Evolutionary conservation across 1,140 invertebrate genomes (phyloP).

Genomic region (Pinna nobilis): DNA sequence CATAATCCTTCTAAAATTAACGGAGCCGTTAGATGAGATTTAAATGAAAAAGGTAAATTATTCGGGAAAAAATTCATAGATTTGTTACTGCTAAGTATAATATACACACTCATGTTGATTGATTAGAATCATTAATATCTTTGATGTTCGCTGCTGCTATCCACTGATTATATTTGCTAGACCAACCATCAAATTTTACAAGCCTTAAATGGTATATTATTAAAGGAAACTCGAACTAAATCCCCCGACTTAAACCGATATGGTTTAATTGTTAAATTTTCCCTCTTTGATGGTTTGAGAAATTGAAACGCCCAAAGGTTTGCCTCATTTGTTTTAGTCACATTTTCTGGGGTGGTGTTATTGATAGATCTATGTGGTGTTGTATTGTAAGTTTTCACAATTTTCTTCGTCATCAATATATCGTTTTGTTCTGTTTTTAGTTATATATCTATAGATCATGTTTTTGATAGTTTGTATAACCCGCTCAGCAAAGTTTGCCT

Average conservation of each 20-base stretch:
- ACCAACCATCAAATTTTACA: too few species aligned
- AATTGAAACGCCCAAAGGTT: slow-evolving; percentile 12
- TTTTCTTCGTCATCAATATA: slow-evolving; percentile 8
- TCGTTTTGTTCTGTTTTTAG: slow-evolving; percentile 16
- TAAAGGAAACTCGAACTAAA: neutral
- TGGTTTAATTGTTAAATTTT: neutral
- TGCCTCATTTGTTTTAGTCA: slow-evolving; percentile 9
- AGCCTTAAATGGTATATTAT: neutral
- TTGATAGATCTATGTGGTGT: slow-evolving; percentile 18
- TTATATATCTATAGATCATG: slow-evolving; percentile 3
- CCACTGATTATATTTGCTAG: too few species aligned
- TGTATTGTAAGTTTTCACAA: slow-evolving; percentile 13
- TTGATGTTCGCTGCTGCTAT: too few species aligned
- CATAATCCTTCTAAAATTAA: too few species aligned
- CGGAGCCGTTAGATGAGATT: too few species aligned
- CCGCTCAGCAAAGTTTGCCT: slow-evolving; percentile 2
- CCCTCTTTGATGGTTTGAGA: neutral
- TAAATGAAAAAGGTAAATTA: too few species aligned
- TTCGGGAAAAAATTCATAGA: too few species aligned
- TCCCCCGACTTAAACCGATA: slow-evolving; percentile 8
- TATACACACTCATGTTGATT: too few species aligned
- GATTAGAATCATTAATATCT: too few species aligned
- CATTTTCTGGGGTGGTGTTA: slow-evolving; percentile 13
- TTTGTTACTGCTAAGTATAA: too few species aligned
- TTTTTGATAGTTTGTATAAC: neutral